Conservation (phyloP, 2,797 vertebrate species). For the Nasua narica region DNA sequence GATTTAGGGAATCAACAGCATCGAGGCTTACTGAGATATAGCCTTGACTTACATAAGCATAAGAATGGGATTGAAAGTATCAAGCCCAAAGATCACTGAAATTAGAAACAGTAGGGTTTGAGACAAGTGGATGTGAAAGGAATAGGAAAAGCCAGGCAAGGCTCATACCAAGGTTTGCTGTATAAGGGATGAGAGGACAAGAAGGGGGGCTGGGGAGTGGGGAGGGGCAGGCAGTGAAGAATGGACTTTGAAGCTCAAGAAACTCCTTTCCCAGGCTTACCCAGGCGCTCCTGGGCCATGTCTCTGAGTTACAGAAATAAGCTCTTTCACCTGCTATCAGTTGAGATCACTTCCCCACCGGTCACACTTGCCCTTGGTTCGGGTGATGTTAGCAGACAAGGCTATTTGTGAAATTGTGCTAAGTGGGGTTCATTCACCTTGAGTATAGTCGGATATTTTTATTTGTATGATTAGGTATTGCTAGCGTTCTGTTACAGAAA, state of each 20-base stretch:
- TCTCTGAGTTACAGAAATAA: not conserved
- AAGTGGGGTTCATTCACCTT: not conserved
- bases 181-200: accelerated
- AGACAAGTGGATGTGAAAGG: not conserved
- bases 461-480: not conserved
- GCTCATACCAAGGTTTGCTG: accelerated
- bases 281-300: not conserved
- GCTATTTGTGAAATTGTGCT: not conserved
- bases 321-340: not conserved
- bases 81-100: not conserved
- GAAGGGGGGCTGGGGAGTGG: accelerated
- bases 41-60: not conserved
- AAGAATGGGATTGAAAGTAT: not conserved
- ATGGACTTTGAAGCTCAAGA: not conserved
- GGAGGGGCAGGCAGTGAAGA: not conserved
- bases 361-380: not conserved
- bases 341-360: not conserved
- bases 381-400: not conserved
- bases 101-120: not conserved
- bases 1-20: not conserved
- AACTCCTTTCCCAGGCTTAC: not conserved
- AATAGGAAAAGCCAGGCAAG: not conserved
- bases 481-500: not conserved
- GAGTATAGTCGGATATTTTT: not conserved
- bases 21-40: not conserved